These are phyloP conservation scores for Tychaedon coryphoeus DNA, from an alignment of 2,113 vertebrate genomes.

Conservation along the genomic window DNA sequence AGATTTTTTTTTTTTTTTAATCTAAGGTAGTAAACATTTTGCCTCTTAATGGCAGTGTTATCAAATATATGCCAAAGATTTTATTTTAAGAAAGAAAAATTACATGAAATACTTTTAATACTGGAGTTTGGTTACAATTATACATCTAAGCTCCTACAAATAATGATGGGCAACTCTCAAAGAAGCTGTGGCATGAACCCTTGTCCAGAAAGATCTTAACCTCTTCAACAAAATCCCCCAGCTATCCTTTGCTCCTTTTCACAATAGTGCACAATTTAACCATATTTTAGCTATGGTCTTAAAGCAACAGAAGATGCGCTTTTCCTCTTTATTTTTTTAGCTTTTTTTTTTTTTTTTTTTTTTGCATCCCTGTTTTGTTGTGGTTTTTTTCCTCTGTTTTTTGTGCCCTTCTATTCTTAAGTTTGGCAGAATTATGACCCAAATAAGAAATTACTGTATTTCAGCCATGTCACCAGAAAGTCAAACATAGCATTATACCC, in stretches of 20 bases:
- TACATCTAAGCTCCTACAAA: slow-evolving; percentile 74
- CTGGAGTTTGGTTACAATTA: slow-evolving; percentile 77
- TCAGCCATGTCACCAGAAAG: slow-evolving; percentile 75
- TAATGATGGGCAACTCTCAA: slow-evolving; percentile 66
- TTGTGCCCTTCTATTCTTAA: slow-evolving; percentile 74
- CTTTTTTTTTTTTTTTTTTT: not conserved
- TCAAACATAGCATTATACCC: slow-evolving; percentile 75
- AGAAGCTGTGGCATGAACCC: slow-evolving; percentile 77
- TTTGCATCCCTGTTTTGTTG: slow-evolving; percentile 64
- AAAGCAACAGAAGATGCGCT: slow-evolving; percentile 73
- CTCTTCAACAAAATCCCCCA: slow-evolving; percentile 64
- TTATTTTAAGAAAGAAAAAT: slow-evolving; percentile 75
- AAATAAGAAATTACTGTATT: slow-evolving; percentile 76
- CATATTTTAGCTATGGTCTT: slow-evolving; percentile 78
- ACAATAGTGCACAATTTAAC: slow-evolving; percentile 82
- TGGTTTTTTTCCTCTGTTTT: slow-evolving; percentile 31
- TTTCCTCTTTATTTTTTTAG: not conserved
- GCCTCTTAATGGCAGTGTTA: slow-evolving; percentile 75
- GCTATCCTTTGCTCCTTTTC: slow-evolving; percentile 73
- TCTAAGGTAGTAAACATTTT: slow-evolving; percentile 78
- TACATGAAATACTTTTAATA: slow-evolving; percentile 78
- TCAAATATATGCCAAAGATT: slow-evolving; percentile 70
- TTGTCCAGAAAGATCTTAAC: slow-evolving; percentile 75
- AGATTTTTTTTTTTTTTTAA: slow-evolving; percentile 43
- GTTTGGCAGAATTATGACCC: slow-evolving; percentile 78